Evolutionary conservation across 2,113 vertebrate species (phyloP).

Genomic region (Lota lota): DNA sequence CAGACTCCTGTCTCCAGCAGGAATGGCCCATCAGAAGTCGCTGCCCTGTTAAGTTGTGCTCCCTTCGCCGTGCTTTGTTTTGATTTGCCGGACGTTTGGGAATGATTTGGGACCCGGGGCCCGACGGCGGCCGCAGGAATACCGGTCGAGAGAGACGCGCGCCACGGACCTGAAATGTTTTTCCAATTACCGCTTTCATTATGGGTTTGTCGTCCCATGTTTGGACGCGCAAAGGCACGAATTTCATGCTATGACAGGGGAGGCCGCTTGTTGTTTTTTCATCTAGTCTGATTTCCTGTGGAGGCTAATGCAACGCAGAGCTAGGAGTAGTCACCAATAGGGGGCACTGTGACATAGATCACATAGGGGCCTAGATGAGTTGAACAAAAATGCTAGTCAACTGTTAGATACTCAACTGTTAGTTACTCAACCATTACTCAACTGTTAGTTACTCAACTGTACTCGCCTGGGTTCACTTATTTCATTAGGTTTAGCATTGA

Average conservation of each 20-base stretch:
- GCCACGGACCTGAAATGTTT: slow-evolving; percentile 65
- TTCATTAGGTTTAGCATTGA: no score
- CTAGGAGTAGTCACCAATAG: slow-evolving; percentile 36
- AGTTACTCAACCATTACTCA: no score
- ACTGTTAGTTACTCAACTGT: no score
- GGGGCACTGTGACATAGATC: slow-evolving; percentile 37
- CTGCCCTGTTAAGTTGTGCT: slow-evolving; percentile 61
- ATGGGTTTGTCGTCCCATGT: slow-evolving; percentile 65
- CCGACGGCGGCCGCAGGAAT: slow-evolving; percentile 58
- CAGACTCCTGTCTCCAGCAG: slow-evolving; percentile 59
- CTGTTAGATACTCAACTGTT: no score
- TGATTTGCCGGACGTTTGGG: slow-evolving; percentile 72
- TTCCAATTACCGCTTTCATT: slow-evolving; percentile 75
- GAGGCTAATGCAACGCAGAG: slow-evolving; percentile 39
- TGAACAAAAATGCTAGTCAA: neutral
- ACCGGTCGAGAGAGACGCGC: slow-evolving; percentile 52
- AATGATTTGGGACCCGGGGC: slow-evolving; percentile 68
- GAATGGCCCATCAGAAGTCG: slow-evolving; percentile 67
- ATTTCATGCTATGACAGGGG: slow-evolving; percentile 65
- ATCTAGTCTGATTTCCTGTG: slow-evolving; percentile 51
- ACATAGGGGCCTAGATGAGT: slow-evolving; percentile 15
- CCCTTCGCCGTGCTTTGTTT: slow-evolving; percentile 63
- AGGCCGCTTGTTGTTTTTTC: slow-evolving; percentile 58
- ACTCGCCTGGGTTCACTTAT: no score
- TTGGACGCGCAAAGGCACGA: slow-evolving; percentile 47